Evolutionary conservation across 2,797 vertebrate genomes (phyloP).

Genomic region (Mus minutoides): DNA sequence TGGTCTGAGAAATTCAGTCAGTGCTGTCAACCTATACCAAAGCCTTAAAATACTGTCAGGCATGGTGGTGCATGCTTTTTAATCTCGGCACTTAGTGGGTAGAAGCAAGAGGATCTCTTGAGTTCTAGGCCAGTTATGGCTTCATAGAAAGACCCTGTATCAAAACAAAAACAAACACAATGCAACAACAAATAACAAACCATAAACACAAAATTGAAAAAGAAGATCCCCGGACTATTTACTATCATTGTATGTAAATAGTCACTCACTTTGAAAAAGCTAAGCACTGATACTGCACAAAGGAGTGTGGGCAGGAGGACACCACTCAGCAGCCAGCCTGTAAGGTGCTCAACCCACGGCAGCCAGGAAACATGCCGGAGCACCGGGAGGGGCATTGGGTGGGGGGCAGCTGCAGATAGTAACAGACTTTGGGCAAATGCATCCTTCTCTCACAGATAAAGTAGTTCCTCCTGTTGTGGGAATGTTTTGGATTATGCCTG

Average conservation of each 20-base stretch:
- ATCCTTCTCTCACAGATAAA: neutral
- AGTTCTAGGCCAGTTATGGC: neutral
- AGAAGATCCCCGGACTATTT: neutral
- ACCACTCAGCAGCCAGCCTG: neutral
- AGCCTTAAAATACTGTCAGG: neutral
- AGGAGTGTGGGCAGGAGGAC: neutral
- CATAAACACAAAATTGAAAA: neutral
- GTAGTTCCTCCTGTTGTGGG: too few relatives aligned
- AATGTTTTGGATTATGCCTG: neutral
- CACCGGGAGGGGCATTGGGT: neutral
- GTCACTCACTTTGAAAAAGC: neutral
- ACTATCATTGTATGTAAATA: neutral
- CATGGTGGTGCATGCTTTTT: neutral
- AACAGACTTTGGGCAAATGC: neutral
- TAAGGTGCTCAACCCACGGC: neutral
- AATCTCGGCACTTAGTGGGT: neutral
- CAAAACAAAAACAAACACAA: neutral
- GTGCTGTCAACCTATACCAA: neutral
- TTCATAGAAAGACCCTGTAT: neutral
- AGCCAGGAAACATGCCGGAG: neutral
- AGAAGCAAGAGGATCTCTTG: neutral
- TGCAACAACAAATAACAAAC: neutral
- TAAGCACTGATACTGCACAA: too few relatives aligned
- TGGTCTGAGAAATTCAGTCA: neutral
- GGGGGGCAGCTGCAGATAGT: neutral